Conservation (phyloP, 2,113 vertebrate species). For the Butorides virescens region DNA sequence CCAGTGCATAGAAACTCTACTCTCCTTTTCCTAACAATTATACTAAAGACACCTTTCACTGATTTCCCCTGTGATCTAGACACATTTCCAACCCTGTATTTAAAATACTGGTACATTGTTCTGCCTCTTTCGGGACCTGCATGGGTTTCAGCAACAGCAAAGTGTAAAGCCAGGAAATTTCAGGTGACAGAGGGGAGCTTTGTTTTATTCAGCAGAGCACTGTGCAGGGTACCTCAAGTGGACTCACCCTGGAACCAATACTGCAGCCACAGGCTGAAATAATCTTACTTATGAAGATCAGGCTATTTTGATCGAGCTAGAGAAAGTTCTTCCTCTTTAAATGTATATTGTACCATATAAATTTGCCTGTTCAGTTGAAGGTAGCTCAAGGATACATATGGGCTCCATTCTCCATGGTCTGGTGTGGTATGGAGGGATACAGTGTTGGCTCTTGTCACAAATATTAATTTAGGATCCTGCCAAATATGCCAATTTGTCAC, state of each 20-base stretch:
- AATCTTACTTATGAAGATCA: background rate
- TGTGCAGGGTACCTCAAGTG: background rate
- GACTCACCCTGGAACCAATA: background rate
- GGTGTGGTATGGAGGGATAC: background rate
- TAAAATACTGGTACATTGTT: background rate
- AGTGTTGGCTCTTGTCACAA: too few species aligned
- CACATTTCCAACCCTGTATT: background rate
- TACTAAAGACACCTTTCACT: background rate
- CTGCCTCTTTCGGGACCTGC: background rate
- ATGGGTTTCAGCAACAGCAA: background rate
- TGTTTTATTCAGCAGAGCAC: background rate
- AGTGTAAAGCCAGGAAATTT: background rate
- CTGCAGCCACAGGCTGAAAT: background rate
- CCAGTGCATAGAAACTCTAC: background rate
- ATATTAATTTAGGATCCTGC: too few species aligned
- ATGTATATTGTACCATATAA: background rate
- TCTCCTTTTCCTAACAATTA: background rate
- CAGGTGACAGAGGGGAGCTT: background rate
- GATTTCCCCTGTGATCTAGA: background rate
- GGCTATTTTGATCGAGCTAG: background rate
- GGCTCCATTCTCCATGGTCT: background rate
- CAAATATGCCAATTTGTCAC: too few species aligned
- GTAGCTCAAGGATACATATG: fast-evolving
- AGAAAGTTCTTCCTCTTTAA: background rate
- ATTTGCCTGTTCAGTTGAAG: background rate